These are phyloP conservation scores for Anguilla rostrata DNA, from an alignment of 2,113 vertebrate genomes.

Conservation along the genomic window DNA sequence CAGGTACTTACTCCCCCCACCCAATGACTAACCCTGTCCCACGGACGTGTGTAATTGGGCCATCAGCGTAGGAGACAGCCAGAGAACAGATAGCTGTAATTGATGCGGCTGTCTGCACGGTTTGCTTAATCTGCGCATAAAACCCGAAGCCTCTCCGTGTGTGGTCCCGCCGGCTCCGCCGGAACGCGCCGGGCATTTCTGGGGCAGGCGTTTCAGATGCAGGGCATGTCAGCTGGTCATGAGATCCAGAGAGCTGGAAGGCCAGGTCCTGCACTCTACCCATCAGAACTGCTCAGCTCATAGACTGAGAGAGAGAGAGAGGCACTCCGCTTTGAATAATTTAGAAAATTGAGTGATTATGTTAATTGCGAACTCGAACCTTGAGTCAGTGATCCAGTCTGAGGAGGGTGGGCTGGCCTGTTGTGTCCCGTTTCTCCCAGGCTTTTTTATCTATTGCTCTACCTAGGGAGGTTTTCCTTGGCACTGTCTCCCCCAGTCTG, in stretches of 20 bases:
- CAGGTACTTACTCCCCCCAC: neutral
- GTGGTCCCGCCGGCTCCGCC: conserved; percentile 50
- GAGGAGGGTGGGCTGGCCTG: no score
- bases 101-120: conserved; percentile 51
- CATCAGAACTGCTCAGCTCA: neutral
- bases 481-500: no score
- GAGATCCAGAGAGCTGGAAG: conserved; percentile 31
- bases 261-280: neutral
- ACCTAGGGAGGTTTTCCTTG: no score
- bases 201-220: conserved; percentile 46
- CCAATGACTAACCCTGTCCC: conserved; percentile 39
- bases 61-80: conserved; percentile 37
- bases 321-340: no score
- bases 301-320: neutral
- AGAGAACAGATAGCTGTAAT: conserved; percentile 46
- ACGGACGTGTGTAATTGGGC: conserved; percentile 35
- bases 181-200: conserved; percentile 41
- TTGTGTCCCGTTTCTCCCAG: no score
- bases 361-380: no score
- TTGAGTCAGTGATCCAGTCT: no score
- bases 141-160: conserved; percentile 41
- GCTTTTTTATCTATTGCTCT: no score
- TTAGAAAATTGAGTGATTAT: no score
- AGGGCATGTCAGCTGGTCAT: conserved; percentile 37
- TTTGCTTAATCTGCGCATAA: conserved; percentile 59